These are phyloP conservation scores for Psilopogon haemacephalus DNA, from an alignment of 2,113 vertebrate species.

Conservation along the genomic window DNA sequence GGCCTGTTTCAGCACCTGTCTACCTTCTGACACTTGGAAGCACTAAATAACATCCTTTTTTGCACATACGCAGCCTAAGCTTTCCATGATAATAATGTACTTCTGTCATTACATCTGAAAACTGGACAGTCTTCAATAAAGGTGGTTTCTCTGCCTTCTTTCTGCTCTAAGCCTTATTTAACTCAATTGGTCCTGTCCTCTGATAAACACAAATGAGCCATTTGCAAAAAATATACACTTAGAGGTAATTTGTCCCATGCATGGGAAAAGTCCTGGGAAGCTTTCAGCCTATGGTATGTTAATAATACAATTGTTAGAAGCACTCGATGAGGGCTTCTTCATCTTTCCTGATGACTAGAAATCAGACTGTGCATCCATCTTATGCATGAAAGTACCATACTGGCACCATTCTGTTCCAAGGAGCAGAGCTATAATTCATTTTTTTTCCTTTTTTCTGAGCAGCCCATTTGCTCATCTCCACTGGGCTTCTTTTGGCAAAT, in stretches of 20 bases:
- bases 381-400: not conserved
- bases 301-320: not conserved
- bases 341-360: not conserved
- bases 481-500: not conserved
- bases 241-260: not conserved
- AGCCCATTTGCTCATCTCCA: not conserved
- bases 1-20: not conserved
- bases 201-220: not conserved
- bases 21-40: not conserved
- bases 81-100: not conserved
- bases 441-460: accelerated
- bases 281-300: not conserved
- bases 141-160: not conserved
- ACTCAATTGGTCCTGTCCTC: accelerated
- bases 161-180: not conserved
- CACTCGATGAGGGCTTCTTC: not conserved
- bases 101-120: not conserved
- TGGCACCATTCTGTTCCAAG: not conserved
- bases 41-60: not conserved
- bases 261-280: not conserved
- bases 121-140: not conserved
- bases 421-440: not conserved
- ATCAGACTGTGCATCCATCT: not conserved
- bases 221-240: not conserved
- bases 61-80: not conserved